Base-by-base conservation (phyloP, 2,888 invertebrate genomes). In the Drosophila subsilvestris region DNA sequence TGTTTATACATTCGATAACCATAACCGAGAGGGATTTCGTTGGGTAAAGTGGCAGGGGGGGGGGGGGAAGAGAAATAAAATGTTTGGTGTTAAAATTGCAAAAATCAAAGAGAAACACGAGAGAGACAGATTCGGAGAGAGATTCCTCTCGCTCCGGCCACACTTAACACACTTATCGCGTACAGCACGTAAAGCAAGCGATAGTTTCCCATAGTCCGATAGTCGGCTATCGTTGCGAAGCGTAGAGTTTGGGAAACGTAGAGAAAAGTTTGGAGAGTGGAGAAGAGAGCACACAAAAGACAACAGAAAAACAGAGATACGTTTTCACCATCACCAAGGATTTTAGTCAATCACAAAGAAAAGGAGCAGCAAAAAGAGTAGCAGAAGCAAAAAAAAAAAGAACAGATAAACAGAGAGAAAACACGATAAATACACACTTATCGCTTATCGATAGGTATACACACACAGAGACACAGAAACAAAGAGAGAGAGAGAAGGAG, bases 1-100 rank as follows among this genome's bases (percentile, higher is more conserved):
- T 67, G 29, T 57, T 44, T 71, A 14, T 43, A 70, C 65, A 84
- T 84, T 88, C 85, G 85, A 80, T 71, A 83, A 82, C 89, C 90
- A 87, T 75, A 84, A 90, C 90, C 90, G 80, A 63, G 80, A 76
- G 67, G 50, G 73, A 74, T 67, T 49, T 51, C 54, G 50, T 69
- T 75, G 32, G 12, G 58, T n/a, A 32, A 58, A 20, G 20, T 20
- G 20, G 20, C n/a, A 3, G 20, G 72, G 45, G 51, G 48, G 56
- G 62, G 69, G 62, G 61, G 68, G 74, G 69, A 72, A 82, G 83
- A 87, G 69, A 80, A 86, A 86, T 85, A 87, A 79, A 79, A 79
- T 63, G 51, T 49, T 58, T 58, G 25, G 63, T 75, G 85, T 87
- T 86, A 86, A 84, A 75, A 65, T 66, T 59, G 37, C 14, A 37